Evolutionary conservation across 1,140 invertebrate genomes (phyloP).

Genomic region (Drosophila hydei): DNA sequence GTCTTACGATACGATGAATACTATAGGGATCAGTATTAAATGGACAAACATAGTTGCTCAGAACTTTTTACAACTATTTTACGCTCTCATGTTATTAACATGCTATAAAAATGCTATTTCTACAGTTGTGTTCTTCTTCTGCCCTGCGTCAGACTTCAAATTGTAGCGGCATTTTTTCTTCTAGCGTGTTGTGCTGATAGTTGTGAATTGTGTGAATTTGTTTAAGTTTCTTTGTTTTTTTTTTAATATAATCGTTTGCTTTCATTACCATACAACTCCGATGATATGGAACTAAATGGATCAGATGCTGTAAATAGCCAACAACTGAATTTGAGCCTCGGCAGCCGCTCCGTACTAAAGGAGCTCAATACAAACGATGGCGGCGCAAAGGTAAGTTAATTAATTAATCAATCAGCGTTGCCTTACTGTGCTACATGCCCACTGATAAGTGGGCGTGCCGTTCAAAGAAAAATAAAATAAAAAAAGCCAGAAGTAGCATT

Average conservation of each 20-base stretch:
- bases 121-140: constrained; percentile 13
- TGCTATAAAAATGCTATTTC: constrained; percentile 6
- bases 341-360: constrained; percentile 56
- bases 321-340: constrained; percentile 19
- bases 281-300: constrained; percentile 54
- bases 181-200: constrained; percentile 7
- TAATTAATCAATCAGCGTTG: constrained; percentile 26
- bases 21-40: background rate
- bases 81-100: constrained; percentile 27
- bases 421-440: constrained; percentile 9
- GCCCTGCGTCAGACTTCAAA: constrained; percentile 52
- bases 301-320: background rate
- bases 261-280: background rate
- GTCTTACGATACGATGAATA: background rate
- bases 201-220: constrained; percentile 5
- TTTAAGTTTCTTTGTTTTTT: background rate
- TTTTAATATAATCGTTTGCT: constrained; percentile 7
- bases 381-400: constrained; percentile 56
- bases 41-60: background rate
- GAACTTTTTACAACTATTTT: background rate
- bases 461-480: constrained; percentile 8
- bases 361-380: constrained; percentile 68
- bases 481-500: constrained; percentile 36
- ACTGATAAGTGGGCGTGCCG: constrained; percentile 20
- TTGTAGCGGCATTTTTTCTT: constrained; percentile 65